Base-by-base conservation (phyloP, 2,113 vertebrate species). In the Mesoclemmys tuberculata region DNA sequence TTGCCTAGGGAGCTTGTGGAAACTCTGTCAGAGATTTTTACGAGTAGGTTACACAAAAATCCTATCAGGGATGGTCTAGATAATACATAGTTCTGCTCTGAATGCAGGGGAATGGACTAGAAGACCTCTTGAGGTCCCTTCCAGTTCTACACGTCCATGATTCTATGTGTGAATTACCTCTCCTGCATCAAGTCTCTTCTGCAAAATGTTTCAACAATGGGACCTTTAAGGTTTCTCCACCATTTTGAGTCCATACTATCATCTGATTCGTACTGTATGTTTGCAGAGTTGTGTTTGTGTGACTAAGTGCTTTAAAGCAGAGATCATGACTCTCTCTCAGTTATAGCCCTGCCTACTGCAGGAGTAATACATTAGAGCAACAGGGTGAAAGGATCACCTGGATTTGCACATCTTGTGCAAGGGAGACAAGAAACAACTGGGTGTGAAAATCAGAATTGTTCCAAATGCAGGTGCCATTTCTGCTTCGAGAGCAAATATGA, bases 201-300 rank as follows among this genome's bases (percentile, higher is more conserved):
- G 89, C n/a, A 48, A 92, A 96, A 55, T 10, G 27, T 38, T 87
- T 89, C 87, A 97, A 14, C 85, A 92, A 84, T 26, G 51, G 56
- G 58, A 80, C 48, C 74, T 46, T 18, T 44, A 78, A 58, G 58
- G 49, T 58, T 95, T 83, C 84, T 82, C 49, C 6, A 51, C 74
- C 24, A 84, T 38, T 90, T 87, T 55, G 71, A 56, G 52, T 64
- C 68, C 41, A 78, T 81, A 38, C 64, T 8, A 38, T 19, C 18
- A 71, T 71, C 64, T 71, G 19, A 71, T 71, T 13, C 10, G n/a
- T 21, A 68, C 83, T 92, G 0, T 19, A 14, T 35, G n/a, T 64
- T 90, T 94, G 74, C 54, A 74, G 7, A 35, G 54, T 95, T 49
- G 2, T 0, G 1, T 85, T 52, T 86, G 84, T 85, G 80, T 87